Evolutionary conservation across 1,140 invertebrate species (phyloP).

Genomic region (Delia radicum): DNA sequence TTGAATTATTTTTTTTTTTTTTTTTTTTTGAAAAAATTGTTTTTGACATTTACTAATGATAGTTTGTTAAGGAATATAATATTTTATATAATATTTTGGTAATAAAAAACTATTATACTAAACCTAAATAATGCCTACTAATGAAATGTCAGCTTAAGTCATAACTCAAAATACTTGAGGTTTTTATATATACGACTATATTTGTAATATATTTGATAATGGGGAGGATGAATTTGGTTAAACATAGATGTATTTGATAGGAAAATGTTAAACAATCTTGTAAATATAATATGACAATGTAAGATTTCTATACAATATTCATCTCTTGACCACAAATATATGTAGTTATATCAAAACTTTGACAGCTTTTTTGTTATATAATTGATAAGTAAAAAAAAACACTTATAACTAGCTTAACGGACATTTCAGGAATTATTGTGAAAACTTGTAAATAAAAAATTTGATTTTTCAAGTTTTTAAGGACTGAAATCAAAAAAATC

Average conservation of each 20-base stretch:
- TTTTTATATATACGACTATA: not conserved
- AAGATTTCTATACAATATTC: not conserved
- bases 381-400: not conserved
- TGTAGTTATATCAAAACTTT: not conserved
- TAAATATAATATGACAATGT: not conserved
- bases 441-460: too few species aligned
- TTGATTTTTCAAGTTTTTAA: too few species aligned
- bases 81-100: not conserved
- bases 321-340: not conserved
- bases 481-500: too few species aligned
- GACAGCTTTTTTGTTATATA: not conserved
- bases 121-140: constrained; percentile 4
- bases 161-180: not conserved
- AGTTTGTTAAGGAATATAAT: not conserved
- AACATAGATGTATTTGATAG: not conserved
- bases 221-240: too few species aligned
- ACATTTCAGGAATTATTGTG: too few species aligned
- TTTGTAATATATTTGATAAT: not conserved
- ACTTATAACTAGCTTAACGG: too few species aligned
- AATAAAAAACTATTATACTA: constrained; percentile 2
- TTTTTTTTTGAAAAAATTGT: not conserved
- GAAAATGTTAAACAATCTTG: not conserved
- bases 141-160: constrained; percentile 4
- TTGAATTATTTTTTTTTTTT: not conserved
- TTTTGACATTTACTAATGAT: constrained; percentile 5